These are phyloP conservation scores for Agrilus planipennis DNA, from an alignment of 1,140 invertebrate species.

Conservation along the genomic window DNA sequence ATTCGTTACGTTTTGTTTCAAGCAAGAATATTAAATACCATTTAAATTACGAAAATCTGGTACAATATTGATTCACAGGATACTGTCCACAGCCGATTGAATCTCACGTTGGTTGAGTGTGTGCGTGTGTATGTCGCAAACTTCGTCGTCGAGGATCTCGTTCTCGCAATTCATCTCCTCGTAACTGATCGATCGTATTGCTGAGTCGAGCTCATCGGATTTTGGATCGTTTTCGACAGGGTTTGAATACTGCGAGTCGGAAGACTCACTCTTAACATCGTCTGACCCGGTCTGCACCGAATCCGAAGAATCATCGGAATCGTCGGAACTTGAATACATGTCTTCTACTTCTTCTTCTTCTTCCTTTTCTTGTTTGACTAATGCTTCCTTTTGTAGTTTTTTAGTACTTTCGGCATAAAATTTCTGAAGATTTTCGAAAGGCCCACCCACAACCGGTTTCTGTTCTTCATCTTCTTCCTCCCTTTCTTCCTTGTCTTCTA, in stretches of 20 bases:
- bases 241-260: too few relatives aligned
- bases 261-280: too few relatives aligned
- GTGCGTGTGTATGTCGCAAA: constrained; percentile 20
- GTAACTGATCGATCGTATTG: constrained; percentile 26
- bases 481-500: constrained; percentile 13
- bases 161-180: constrained; percentile 14
- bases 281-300: too few relatives aligned
- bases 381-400: constrained; percentile 12
- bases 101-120: constrained; percentile 27
- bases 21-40: too few relatives aligned
- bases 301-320: too few relatives aligned
- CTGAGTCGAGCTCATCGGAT: constrained; percentile 25
- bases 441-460: too few relatives aligned
- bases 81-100: constrained; percentile 30
- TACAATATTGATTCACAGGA: constrained; percentile 23
- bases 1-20: too few relatives aligned
- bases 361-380: constrained; percentile 7
- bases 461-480: constrained; percentile 11
- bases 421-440: constrained; percentile 3
- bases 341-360: constrained; percentile 12
- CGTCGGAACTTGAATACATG: constrained; percentile 10
- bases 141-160: constrained; percentile 17
- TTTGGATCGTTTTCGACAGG: too few relatives aligned
- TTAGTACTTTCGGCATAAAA: neutral
- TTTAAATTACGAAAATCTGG: too few relatives aligned